Evolutionary conservation across 2,797 vertebrate genomes (phyloP), one percentile per base, ranked within the genome.

Genomic region (Rhinichthys osculus): DNA sequence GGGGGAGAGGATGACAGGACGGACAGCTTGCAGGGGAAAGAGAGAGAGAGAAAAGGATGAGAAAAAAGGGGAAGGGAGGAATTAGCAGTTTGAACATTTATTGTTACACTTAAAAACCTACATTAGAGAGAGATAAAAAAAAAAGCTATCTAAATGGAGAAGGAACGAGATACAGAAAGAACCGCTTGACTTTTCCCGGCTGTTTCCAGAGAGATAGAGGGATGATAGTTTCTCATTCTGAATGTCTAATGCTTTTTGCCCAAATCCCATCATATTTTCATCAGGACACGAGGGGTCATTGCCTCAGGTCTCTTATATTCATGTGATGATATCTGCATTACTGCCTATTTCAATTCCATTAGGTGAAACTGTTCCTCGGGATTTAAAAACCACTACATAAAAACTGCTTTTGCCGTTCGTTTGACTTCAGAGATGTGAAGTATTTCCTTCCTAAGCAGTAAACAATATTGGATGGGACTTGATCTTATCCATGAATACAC

Each of bases 151-250:
- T 73, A 52, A 83, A 76, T 50, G 44, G 54, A 59, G 42, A 33
- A 10, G 16, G 81, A 59, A 17, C 30, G 23, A 27, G 50, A 62
- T 42, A 33, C 27, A 42, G 42, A 79, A 44, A 67, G 30, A 80
- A 86, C 92, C 44, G 88, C n/a, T 76, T 83, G 33, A 76, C 82
- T 83, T 67, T 67, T 76, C 9, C 38, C 7, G 21, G 42, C 70
- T 5, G 7, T 69, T 74, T 54, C 52, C 73, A 23, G 30, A 76
- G 73, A 89, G 90, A 89, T 85, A 81, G 85, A 30, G 85, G 82
- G 89, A 59, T 78, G 83, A 33, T 30, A 62, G 54, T 27, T 83
- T 64, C 16, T 52, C 30, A 17, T 76, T 83, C 57, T 17, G 21
- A 76, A 66, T 17, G 40, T 74, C 40, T 64, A 40, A 76, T 52